Evolutionary conservation across 2,888 invertebrate genomes (phyloP).

Genomic region (Phytoseiulus persimilis): DNA sequence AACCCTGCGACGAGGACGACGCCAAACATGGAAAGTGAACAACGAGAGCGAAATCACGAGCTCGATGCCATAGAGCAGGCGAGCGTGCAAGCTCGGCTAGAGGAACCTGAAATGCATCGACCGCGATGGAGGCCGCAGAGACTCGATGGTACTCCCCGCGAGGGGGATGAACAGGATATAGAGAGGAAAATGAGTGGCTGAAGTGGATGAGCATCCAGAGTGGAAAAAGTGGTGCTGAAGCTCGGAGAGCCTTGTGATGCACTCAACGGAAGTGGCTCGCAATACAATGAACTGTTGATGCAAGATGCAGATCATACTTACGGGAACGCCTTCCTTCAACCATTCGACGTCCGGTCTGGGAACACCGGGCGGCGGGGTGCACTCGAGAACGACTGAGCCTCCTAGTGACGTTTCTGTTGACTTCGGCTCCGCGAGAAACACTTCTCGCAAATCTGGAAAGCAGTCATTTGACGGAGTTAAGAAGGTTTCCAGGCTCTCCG

Average conservation of each 20-base stretch:
- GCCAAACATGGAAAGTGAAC: neutral
- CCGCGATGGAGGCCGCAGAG: neutral
- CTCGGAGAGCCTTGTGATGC: neutral
- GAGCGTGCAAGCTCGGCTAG: neutral
- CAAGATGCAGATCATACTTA: constrained; percentile 10
- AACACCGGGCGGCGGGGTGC: constrained; percentile 13
- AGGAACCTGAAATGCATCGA: neutral
- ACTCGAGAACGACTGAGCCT: constrained; percentile 24
- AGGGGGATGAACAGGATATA: neutral
- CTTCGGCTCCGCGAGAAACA: neutral
- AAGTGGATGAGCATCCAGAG: neutral
- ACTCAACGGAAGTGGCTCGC: neutral
- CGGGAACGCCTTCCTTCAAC: constrained; percentile 35
- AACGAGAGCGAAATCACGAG: neutral
- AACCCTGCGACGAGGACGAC: neutral
- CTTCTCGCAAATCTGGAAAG: constrained; percentile 23
- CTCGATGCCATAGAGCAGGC: neutral
- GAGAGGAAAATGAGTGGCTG: neutral
- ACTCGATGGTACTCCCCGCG: neutral
- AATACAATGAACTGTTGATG: neutral
- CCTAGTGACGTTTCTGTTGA: neutral
- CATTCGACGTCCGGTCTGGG: constrained; percentile 15
- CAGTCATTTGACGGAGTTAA: neutral
- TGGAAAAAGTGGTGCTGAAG: neutral
- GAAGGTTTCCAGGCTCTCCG: neutral